Base-by-base conservation (phyloP, 2,113 vertebrate genomes). In the Bagarius yarrelli region DNA sequence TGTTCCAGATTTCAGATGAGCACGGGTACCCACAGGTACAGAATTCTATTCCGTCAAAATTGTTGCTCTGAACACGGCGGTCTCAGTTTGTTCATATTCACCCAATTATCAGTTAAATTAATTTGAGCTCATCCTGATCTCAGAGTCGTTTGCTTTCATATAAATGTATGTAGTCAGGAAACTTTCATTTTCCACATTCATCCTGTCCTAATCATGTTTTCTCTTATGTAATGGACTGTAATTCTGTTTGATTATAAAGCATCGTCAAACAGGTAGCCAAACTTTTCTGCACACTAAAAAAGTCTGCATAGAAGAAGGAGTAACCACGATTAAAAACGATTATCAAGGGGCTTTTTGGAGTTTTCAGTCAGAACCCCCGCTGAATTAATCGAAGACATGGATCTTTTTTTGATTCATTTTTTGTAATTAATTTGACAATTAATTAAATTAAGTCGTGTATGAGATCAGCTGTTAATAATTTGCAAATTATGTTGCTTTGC, bases 11-110 rank as follows among this genome's bases (percentile, higher is more conserved):
- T 89, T 95, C 95, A 0, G 95, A 98, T 81, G 88, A 82, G 25
- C 91, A 92, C 16, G 97, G 96, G 67, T 96, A 97, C 87, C 95
- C 97, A 11, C 96, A 99, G 96, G 97, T 99, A 85, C 86, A 83
- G 87, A 81, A 83, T 25, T 59, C 0, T n/a, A 86, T 83, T 76
- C 84, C 85, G 87, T 87, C 86, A 86, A 87, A 90, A 83, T 84
- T 86, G 88, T 89, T 89, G 87, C 85, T 81, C 8, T 15, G 4
- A 61, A 60, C 1, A 25, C 9, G 6, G 3, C 75, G 1, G 53
- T 11, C n/a, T 50, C n/a, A 50, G 70, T 32, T 55, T 32, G 6
- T 21, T 32, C 47, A 32, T 15, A 69, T 32, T 53, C 47, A 12
- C 25, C 15, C 16, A 21, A 32, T 53, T 30, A 72, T 72, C 6